phyloP scores from a whole-genome alignment of 2,888 invertebrate genomes.

The Willowsia nigromaculata region DNA sequence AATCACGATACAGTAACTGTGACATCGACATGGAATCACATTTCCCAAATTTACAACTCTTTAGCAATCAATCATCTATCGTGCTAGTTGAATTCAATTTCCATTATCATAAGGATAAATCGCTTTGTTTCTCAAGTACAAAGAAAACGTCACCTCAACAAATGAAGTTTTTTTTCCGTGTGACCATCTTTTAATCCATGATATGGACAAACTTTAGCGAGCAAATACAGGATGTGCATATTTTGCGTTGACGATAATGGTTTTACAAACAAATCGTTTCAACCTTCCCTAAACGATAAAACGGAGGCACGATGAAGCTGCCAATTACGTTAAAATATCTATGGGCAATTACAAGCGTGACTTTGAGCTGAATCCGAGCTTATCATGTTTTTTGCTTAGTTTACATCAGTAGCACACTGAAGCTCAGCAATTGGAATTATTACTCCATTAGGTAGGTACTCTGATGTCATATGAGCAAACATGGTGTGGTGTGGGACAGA shows the following conservation, averaged over 20 bases:
- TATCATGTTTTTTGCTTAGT: background rate
- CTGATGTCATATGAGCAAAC: background rate
- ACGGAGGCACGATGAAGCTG: background rate
- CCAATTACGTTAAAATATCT: conserved; percentile 10
- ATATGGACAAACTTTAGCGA: too few relatives aligned
- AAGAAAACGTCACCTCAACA: background rate
- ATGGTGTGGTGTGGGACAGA: background rate
- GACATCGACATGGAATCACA: background rate
- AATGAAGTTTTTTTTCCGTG: background rate
- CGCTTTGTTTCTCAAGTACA: background rate
- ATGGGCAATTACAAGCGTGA: conserved; percentile 5
- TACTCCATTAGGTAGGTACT: background rate
- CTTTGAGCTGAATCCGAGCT: conserved; percentile 50
- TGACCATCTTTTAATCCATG: too few relatives aligned
- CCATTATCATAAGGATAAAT: background rate
- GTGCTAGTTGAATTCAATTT: background rate
- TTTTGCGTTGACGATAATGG: background rate
- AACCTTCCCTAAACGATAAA: conserved; percentile 5
- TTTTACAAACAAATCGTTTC: conserved; percentile 23
- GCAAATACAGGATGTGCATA: background rate
- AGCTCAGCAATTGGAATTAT: too few relatives aligned
- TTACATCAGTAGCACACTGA: background rate
- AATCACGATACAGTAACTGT: background rate
- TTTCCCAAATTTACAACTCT: background rate
- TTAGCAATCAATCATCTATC: background rate